Evolutionary conservation across 2,113 vertebrate genomes (phyloP).

Genomic region (Nyctereutes procyonoides): DNA sequence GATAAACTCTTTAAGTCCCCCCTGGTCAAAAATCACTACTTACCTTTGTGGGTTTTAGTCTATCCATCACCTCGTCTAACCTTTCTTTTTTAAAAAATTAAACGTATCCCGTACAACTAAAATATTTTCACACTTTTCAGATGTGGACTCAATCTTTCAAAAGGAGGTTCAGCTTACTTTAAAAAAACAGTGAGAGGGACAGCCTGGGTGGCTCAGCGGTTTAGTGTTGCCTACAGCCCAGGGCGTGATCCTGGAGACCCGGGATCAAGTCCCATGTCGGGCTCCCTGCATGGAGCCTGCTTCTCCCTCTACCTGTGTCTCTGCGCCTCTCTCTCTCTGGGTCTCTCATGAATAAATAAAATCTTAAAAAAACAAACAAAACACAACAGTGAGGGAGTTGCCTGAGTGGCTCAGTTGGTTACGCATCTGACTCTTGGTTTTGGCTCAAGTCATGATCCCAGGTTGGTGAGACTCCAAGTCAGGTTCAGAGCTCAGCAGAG

Average conservation of each 20-base stretch:
- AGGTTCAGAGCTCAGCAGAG: background rate
- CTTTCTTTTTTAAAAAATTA: background rate
- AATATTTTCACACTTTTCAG: background rate
- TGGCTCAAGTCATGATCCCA: background rate
- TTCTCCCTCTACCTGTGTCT: too few species aligned
- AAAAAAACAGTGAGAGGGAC: background rate
- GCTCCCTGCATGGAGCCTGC: too few species aligned
- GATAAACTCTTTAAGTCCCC: background rate
- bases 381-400: too few species aligned
- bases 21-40: background rate
- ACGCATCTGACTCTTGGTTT: background rate
- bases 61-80: background rate
- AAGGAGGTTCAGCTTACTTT: background rate
- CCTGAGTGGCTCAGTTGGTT: background rate
- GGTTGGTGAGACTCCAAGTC: background rate
- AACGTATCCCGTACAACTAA: background rate
- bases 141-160: background rate
- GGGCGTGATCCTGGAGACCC: too few species aligned
- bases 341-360: too few species aligned
- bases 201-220: background rate
- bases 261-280: too few species aligned
- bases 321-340: too few species aligned
- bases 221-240: too few species aligned
- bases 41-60: background rate
- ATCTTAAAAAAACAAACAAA: too few species aligned